A percentile compares a stretch with the other conserved stretches of the same genome.
Conservation (phyloP, 1,140 invertebrate genomes). For the Yoshiicerus persimilis region DNA sequence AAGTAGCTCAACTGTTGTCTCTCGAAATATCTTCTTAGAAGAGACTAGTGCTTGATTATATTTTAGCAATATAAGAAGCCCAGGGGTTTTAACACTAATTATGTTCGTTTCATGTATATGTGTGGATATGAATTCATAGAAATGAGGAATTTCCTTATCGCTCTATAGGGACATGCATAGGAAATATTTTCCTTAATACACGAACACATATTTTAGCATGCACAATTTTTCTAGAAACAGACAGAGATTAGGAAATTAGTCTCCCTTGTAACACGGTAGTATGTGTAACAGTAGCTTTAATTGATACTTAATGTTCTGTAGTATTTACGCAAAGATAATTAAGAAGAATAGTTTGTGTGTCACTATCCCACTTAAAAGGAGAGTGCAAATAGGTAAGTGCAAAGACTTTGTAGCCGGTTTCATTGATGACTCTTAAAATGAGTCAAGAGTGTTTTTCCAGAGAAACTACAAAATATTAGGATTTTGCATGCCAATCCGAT, state of each 20-base stretch:
- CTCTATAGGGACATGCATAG: too few relatives aligned
- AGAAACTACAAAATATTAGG: background rate
- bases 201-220: too few relatives aligned
- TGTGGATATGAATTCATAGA: background rate
- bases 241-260: background rate
- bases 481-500: background rate
- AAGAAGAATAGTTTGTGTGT: background rate
- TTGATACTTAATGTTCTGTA: background rate
- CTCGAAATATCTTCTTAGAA: too few relatives aligned
- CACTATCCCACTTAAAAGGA: too few relatives aligned
- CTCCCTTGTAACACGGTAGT: background rate
- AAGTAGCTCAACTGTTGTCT: background rate
- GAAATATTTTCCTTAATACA: too few relatives aligned
- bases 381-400: too few relatives aligned
- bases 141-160: too few relatives aligned
- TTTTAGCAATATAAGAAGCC: too few relatives aligned
- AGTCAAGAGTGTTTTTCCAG: background rate
- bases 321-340: background rate
- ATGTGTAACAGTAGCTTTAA: background rate
- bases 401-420: background rate
- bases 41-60: too few relatives aligned
- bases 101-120: too few relatives aligned
- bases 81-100: too few relatives aligned
- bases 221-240: background rate
- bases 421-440: background rate